A percentile compares a stretch with the other conserved stretches of the same genome.
These are phyloP conservation scores for Cepphus grylle DNA, from an alignment of 2,113 vertebrate genomes.

Conservation along the genomic window DNA sequence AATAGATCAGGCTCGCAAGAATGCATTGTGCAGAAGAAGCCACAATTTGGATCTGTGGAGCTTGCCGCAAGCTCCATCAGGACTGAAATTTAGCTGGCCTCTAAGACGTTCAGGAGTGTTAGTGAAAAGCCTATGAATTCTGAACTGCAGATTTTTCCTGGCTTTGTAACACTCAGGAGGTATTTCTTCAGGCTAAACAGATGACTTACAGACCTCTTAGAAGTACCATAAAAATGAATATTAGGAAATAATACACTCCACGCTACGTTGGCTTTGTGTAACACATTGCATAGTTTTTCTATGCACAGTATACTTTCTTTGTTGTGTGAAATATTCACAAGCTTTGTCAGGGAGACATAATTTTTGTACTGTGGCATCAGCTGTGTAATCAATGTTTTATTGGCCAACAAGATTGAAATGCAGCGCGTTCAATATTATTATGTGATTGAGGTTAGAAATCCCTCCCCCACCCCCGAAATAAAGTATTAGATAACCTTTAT, in stretches of 20 bases:
- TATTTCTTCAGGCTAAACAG: slow-evolving; percentile 43
- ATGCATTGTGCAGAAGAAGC: background rate
- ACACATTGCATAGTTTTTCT: background rate
- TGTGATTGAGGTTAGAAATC: slow-evolving; percentile 14
- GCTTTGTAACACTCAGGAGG: slow-evolving; percentile 1
- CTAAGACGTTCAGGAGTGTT: background rate
- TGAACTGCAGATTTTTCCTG: background rate
- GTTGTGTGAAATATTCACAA: slow-evolving; percentile 12
- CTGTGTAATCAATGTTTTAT: slow-evolving; percentile 60
- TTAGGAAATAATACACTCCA: slow-evolving; percentile 32
- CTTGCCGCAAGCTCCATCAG: background rate
- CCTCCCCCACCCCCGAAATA: background rate
- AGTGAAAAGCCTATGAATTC: slow-evolving; percentile 10
- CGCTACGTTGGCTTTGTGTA: background rate
- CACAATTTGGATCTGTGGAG: background rate
- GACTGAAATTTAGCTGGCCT: background rate
- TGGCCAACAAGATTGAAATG: slow-evolving; percentile 32
- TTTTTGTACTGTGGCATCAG: slow-evolving; percentile 57
- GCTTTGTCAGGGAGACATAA: background rate
- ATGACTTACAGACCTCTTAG: slow-evolving; percentile 46
- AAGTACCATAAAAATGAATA: slow-evolving; percentile 1
- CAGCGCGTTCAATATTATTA: background rate
- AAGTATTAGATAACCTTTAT: slow-evolving; percentile 25
- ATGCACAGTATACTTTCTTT: background rate
- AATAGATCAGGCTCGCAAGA: background rate